Evolutionary conservation across 30 jellyfish, hydroid and myxozoan genomes (phyloP).

Genomic region (Nemopilema nomurai): DNA sequence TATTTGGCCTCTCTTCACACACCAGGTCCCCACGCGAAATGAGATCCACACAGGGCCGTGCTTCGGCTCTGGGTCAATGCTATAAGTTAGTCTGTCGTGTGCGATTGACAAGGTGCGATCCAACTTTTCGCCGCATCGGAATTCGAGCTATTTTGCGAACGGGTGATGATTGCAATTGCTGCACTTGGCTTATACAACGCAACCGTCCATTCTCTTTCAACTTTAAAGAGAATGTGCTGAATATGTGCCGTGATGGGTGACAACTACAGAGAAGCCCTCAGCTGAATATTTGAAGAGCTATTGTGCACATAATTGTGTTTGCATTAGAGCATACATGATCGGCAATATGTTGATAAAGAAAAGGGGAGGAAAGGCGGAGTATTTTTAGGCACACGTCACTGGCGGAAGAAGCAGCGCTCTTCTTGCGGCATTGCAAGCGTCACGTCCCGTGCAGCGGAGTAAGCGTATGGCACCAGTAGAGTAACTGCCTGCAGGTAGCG

Average conservation of each 20-base stretch:
- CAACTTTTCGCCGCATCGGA: constrained; percentile 43
- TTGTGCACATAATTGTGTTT: constrained; percentile 17
- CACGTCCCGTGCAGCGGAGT: background rate
- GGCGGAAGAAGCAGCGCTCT: background rate
- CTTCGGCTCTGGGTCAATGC: constrained; percentile 50
- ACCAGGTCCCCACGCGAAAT: constrained; percentile 1
- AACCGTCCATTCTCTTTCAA: constrained; percentile 30
- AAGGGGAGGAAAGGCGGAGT: background rate
- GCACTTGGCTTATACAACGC: constrained; percentile 19
- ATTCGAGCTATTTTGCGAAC: constrained; percentile 48
- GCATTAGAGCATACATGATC: background rate
- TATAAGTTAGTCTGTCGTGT: constrained; percentile 27
- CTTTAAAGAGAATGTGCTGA: constrained; percentile 55
- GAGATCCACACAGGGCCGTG: background rate
- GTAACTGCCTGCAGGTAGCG: constrained; percentile 25
- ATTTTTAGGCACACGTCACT: background rate
- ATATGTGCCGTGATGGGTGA: constrained; percentile 23
- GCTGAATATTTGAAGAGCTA: constrained; percentile 14
- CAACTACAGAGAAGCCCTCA: background rate
- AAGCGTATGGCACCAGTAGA: background rate
- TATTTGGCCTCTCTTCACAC: background rate
- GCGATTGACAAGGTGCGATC: constrained; percentile 66
- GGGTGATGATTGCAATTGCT: constrained; percentile 41
- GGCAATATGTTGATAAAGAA: background rate
- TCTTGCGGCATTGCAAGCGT: background rate